Evolutionary conservation across 1,140 invertebrate genomes (phyloP), one percentile per base, ranked within the genome.

Genomic region (Eupeodes corollae): DNA sequence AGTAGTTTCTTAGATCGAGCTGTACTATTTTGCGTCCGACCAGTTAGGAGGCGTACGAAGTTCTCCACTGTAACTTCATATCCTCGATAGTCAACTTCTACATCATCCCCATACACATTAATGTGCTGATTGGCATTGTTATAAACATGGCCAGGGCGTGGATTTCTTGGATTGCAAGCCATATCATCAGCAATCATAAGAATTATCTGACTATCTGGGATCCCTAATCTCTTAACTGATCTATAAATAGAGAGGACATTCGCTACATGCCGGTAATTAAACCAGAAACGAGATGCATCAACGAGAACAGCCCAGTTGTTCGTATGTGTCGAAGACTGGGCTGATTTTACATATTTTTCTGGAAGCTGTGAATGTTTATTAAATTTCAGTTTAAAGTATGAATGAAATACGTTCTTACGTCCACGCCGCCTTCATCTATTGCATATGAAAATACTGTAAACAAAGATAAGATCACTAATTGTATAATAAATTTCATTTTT

Each of bases 261-360:
- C 1, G 96, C 93, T 12, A 98, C 93, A 82, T 99, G 97, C 32
- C 97, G 78, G 69, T 99, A 99, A 70, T 99, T 99, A 58, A 98
- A 99, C 96, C 96, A 99, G 73, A 98, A 99, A 46, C 95, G 73
- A 2, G 94, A 98, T 1, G 95, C 97, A 65, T 98, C 93, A 0
- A 99, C 95, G 46, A 99, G 71, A 12, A 99, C 94, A 5, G 96
- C 96, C 96, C 96, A 99, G 69, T 99, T 99, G 66, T 99, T 99
- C 3, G 94, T 94, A 64, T 98, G 95, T n/a, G 75, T 74, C 3
- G 63, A 67, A 13, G 53, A 49, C 18, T 67, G 63, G 2, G 58
- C 48, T 31, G 59, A 59, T 19, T 62, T 56, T 11, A 66, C 55
- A 49, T 51, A 67, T 21, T 52, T 51, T 32, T 61, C 59, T 13